These are phyloP conservation scores for Luscinia luscinia DNA, from an alignment of 2,797 vertebrate species.

Conservation along the genomic window DNA sequence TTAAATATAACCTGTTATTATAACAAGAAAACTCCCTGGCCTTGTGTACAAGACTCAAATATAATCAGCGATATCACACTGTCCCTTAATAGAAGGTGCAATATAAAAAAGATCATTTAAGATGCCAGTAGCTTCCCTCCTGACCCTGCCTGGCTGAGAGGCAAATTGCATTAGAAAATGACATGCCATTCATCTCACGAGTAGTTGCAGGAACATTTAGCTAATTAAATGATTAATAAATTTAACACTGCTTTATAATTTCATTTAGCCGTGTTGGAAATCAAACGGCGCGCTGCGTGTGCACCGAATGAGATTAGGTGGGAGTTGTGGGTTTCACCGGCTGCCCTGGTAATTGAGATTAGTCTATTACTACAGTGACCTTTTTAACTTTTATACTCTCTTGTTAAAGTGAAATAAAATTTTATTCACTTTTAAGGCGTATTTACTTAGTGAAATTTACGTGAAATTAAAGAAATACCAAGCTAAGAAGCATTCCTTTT, in stretches of 20 bases:
- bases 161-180: slow-evolving; percentile 97
- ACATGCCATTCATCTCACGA: slow-evolving; percentile 96
- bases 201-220: slow-evolving; percentile 98
- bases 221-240: slow-evolving; percentile 99
- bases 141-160: slow-evolving; percentile 92
- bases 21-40: slow-evolving; percentile 15
- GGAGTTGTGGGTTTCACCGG: slow-evolving; percentile 86
- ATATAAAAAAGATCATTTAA: slow-evolving; percentile 81
- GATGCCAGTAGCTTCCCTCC: slow-evolving; percentile 87
- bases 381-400: slow-evolving; percentile 96
- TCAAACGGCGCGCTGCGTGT: slow-evolving; percentile 87
- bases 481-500: slow-evolving; percentile 18
- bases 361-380: slow-evolving; percentile 96
- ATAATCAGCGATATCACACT: slow-evolving; percentile 52
- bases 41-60: slow-evolving; percentile 67
- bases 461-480: slow-evolving; percentile 79
- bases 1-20: slow-evolving; percentile 49
- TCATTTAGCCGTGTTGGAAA: slow-evolving; percentile 96
- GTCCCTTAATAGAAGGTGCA: slow-evolving; percentile 72
- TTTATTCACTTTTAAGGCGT: slow-evolving; percentile 88
- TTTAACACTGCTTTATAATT: slow-evolving; percentile 99
- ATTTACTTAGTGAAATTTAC: slow-evolving; percentile 83
- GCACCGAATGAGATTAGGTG: slow-evolving; percentile 92
- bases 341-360: slow-evolving; percentile 95
- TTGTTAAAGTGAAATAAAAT: slow-evolving; percentile 89